Evolutionary conservation across 2,113 vertebrate genomes (phyloP).

Genomic region (Malurus elegans): DNA sequence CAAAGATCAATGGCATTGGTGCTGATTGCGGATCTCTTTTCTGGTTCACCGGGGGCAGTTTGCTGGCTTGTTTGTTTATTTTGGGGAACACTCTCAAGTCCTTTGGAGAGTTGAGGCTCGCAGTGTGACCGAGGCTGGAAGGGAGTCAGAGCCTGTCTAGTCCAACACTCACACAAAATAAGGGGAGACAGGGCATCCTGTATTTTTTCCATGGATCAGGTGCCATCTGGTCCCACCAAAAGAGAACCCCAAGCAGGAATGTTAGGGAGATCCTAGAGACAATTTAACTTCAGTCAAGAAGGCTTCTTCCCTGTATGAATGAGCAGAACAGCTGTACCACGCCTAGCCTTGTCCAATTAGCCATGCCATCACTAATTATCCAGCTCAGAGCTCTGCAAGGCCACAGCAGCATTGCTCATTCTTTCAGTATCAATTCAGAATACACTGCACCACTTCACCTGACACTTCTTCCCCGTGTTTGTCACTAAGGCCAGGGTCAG

Average conservation of each 20-base stretch:
- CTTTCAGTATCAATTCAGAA: neutral
- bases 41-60: neutral
- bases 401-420: neutral
- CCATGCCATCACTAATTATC: neutral
- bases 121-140: neutral
- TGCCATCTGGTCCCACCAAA: neutral
- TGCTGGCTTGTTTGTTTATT: neutral
- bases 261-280: neutral
- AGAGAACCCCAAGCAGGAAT: neutral
- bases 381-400: neutral
- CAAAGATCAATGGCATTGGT: neutral
- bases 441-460: neutral
- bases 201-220: neutral
- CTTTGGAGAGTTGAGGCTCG: neutral
- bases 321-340: neutral
- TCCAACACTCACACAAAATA: neutral
- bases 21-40: neutral
- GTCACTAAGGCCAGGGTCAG: neutral
- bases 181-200: neutral
- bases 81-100: neutral
- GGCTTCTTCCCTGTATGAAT: neutral
- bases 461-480: neutral
- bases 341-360: neutral
- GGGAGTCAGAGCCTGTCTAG: neutral
- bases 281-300: neutral